Evolutionary conservation across 2,113 vertebrate genomes (phyloP).

Genomic region (Heterocephalus glaber): DNA sequence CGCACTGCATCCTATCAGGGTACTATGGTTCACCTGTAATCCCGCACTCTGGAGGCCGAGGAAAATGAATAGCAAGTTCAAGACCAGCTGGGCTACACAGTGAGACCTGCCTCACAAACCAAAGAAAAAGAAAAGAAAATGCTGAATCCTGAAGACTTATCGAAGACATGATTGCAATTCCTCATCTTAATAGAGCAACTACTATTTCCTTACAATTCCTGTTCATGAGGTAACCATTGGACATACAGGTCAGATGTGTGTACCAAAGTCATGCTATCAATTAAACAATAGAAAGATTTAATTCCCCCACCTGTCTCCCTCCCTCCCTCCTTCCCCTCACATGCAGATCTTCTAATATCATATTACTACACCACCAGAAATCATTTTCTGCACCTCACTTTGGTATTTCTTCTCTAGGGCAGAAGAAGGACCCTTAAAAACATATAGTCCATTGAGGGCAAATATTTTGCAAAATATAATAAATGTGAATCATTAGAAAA

Average conservation of each 20-base stretch:
- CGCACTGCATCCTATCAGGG: background rate
- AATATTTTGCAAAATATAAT: background rate
- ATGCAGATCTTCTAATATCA: background rate
- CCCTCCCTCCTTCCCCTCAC: too few species aligned
- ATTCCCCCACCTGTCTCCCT: background rate
- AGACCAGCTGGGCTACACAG: background rate
- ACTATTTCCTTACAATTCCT: background rate
- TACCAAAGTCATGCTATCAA: background rate
- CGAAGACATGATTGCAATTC: background rate
- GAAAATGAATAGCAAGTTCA: background rate
- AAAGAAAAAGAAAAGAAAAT: background rate
- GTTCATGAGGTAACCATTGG: background rate
- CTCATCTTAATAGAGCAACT: background rate
- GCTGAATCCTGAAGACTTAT: background rate
- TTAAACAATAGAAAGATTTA: background rate
- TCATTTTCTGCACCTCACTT: background rate
- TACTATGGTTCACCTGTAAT: background rate
- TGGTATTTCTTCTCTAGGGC: background rate
- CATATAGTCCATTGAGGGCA: background rate
- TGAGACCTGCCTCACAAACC: background rate
- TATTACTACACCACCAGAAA: background rate
- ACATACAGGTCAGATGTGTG: background rate
- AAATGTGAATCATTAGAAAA: constrained; percentile 7
- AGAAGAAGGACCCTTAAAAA: background rate
- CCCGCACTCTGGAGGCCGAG: background rate